A percentile compares a stretch with the other conserved stretches of the same genome.
These are phyloP conservation scores for Drosophila eohydei DNA, from an alignment of 2,888 invertebrate genomes.

Conservation along the genomic window DNA sequence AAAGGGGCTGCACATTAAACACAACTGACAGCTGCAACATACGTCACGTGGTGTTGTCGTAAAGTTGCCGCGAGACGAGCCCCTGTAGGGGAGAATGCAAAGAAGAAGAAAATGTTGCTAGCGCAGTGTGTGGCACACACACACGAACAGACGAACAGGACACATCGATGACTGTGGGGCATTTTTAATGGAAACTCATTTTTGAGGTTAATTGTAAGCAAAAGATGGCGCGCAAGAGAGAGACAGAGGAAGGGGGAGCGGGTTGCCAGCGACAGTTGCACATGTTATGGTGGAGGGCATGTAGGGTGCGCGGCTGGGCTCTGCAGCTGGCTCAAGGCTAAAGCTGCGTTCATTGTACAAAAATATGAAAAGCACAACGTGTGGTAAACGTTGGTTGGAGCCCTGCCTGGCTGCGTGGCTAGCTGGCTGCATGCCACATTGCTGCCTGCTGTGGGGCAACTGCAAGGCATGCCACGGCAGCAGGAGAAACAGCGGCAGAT, in stretches of 20 bases:
- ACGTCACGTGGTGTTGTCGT: slow-evolving; percentile 77
- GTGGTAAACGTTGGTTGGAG: slow-evolving; percentile 48
- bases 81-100: slow-evolving; percentile 33
- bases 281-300: background rate
- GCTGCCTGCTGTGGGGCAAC: slow-evolving; percentile 36
- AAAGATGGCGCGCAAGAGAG: slow-evolving; percentile 49
- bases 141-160: slow-evolving; percentile 16
- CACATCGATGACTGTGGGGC: slow-evolving; percentile 75
- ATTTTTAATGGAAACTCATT: slow-evolving; percentile 79
- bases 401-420: slow-evolving; percentile 8
- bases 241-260: background rate
- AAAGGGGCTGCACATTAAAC: slow-evolving; percentile 70
- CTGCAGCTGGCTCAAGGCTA: slow-evolving; percentile 62
- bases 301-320: background rate
- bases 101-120: slow-evolving; percentile 34
- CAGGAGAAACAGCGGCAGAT: slow-evolving; percentile 41
- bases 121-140: slow-evolving; percentile 15
- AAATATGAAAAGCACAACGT: slow-evolving; percentile 74
- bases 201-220: slow-evolving; percentile 78
- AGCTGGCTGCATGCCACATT: slow-evolving; percentile 18
- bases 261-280: slow-evolving; percentile 19
- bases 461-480: slow-evolving; percentile 43
- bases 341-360: slow-evolving; percentile 60
- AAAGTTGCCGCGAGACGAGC: slow-evolving; percentile 57
- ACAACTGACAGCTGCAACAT: slow-evolving; percentile 76